These are phyloP conservation scores for Erebia palarica DNA, from an alignment of 2,888 invertebrate species.

Conservation along the genomic window DNA sequence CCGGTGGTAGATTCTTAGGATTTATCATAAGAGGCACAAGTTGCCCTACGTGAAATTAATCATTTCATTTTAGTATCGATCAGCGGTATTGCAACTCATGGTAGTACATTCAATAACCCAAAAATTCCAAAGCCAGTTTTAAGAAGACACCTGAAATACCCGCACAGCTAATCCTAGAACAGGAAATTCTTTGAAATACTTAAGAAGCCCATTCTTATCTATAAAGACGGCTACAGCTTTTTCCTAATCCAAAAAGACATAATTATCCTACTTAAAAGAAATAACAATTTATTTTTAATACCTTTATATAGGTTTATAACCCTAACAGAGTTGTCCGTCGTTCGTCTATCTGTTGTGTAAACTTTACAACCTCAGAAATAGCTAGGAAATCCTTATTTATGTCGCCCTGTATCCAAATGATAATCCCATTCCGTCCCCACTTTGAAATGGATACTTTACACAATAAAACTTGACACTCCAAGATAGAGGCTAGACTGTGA, in stretches of 20 bases:
- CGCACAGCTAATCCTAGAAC: too few relatives aligned
- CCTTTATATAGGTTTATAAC: not conserved
- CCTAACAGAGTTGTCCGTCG: slow-evolving; percentile 13
- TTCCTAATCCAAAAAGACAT: not conserved
- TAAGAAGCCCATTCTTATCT: not conserved
- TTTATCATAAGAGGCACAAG: too few relatives aligned
- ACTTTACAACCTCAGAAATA: slow-evolving; percentile 28
- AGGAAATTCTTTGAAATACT: too few relatives aligned
- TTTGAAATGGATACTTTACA: slow-evolving; percentile 26
- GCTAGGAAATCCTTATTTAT: slow-evolving; percentile 38
- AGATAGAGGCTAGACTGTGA: slow-evolving; percentile 1
- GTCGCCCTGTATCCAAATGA: slow-evolving; percentile 23
- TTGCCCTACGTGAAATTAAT: too few relatives aligned
- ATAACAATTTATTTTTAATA: not conserved
- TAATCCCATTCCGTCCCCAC: slow-evolving; percentile 34
- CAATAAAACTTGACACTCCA: slow-evolving; percentile 23
- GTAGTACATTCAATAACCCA: too few relatives aligned
- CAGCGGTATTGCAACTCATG: too few relatives aligned
- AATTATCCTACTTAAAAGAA: not conserved
- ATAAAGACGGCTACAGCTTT: not conserved
- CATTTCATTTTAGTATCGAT: too few relatives aligned
- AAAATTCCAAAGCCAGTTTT: too few relatives aligned
- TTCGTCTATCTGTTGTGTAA: slow-evolving; percentile 14
- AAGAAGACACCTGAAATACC: too few relatives aligned
- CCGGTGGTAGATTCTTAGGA: too few relatives aligned